Base-by-base conservation (phyloP, 2,113 vertebrate genomes). In the Carassius auratus region DNA sequence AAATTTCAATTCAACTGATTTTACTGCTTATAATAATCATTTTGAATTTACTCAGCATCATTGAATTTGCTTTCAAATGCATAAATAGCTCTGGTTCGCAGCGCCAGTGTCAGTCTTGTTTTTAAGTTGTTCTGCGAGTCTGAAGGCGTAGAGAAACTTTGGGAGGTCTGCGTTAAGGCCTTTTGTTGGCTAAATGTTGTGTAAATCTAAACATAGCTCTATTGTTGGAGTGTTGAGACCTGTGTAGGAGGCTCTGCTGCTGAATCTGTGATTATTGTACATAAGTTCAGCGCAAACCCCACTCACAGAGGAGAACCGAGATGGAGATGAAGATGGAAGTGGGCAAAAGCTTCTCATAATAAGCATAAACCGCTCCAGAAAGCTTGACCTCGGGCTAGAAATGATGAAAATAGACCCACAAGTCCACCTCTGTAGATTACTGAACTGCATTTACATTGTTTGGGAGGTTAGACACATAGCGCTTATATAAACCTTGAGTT, bases 201-300 rank as follows among this genome's bases (percentile, higher is more conserved):
- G 84, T 79, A 89, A 86, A 52, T 84, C 57, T 85, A 85, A 73
- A 55, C 36, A 78, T 77, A 69, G 36, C 84, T 79, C 66, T 73
- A 42, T 73, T 73, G 83, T 66, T 45, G 73, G 71, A 30, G 69
- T 88, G 80, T 84, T 48, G 73, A 75, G 71, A 76, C 33, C 45
- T 71, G 85, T 23, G 86, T 79, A 30, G 87, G 87, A 78, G 84
- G 84, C 57, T 42, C 13, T 71, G 61, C 38, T 26, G 59, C 23
- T 59, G 76, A 76, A 85, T 83, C 81, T 78, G 84, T 81, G 84
- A 88, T 85, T 83, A 83, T 57, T 30, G 55, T 83, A 45, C n/a
- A 36, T 52, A 5, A 33, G 62, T 55, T 85, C 84, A 78, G 75
- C 55, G 78, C 69, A 85, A 48, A 77, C 61, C 74, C 69, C 64